Evolutionary conservation across 2,113 vertebrate genomes (phyloP).

Genomic region (Halichoerus grypus): DNA sequence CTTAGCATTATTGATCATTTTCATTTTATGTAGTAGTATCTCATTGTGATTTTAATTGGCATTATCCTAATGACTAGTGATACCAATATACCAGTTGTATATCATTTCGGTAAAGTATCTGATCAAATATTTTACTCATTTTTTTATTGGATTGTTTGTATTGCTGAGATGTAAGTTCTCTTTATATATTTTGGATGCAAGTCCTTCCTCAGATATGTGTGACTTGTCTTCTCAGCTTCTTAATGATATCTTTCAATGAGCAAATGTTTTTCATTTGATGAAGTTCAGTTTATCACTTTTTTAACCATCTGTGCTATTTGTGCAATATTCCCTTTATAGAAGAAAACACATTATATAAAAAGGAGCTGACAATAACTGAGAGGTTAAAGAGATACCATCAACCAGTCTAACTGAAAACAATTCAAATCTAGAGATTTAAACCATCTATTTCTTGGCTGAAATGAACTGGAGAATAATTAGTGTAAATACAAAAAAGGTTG

Average conservation of each 20-base stretch:
- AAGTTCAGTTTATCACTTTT: slow-evolving; percentile 12
- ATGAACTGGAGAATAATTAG: background rate
- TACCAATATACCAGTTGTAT: background rate
- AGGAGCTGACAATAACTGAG: background rate
- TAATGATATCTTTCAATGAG: background rate
- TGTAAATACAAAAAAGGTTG: background rate
- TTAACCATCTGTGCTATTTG: background rate
- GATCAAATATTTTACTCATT: background rate
- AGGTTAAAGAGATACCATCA: background rate
- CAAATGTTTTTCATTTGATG: slow-evolving; percentile 22
- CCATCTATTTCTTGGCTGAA: background rate
- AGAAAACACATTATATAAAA: slow-evolving; percentile 24
- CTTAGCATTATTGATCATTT: background rate
- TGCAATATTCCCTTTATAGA: background rate
- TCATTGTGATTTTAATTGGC: slow-evolving; percentile 9
- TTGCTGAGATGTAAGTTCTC: background rate
- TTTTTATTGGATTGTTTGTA: background rate
- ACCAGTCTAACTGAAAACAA: background rate
- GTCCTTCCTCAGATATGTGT: background rate
- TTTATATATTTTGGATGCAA: background rate
- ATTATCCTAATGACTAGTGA: background rate
- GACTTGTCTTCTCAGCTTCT: background rate
- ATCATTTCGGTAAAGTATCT: background rate
- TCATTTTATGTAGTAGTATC: background rate
- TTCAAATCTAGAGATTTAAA: slow-evolving; percentile 41